Evolutionary conservation across 2,888 invertebrate species (phyloP).

Genomic region (Miltochrista miniata): DNA sequence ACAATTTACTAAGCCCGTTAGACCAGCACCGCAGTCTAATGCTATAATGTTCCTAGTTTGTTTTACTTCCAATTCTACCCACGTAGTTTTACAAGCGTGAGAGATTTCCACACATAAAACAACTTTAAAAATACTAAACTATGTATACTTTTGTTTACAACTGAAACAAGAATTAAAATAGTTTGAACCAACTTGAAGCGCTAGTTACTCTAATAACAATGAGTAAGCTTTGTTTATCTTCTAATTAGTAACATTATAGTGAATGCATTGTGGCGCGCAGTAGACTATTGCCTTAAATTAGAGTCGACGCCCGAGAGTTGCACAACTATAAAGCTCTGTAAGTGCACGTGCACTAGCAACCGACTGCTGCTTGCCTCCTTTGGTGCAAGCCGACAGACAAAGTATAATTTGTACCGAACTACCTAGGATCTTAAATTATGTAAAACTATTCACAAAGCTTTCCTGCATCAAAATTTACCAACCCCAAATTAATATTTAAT

Average conservation of each 20-base stretch:
- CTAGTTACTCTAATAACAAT: slow-evolving; percentile 13
- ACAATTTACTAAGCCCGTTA: too few relatives aligned
- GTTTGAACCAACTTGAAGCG: background rate
- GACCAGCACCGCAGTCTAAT: too few relatives aligned
- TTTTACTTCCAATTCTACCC: too few relatives aligned
- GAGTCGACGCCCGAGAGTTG: slow-evolving; percentile 12
- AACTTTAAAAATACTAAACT: background rate
- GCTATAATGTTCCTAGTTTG: too few relatives aligned
- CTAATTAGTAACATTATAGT: slow-evolving; percentile 27
- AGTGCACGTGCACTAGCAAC: slow-evolving; percentile 8
- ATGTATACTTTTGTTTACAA: too few relatives aligned
- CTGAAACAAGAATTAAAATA: too few relatives aligned
- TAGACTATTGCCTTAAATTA: slow-evolving; percentile 3
- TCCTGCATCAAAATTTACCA: too few relatives aligned
- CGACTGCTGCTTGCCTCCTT: slow-evolving; percentile 1
- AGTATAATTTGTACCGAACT: slow-evolving; percentile 4
- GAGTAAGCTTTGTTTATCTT: slow-evolving; percentile 21
- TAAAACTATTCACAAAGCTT: too few relatives aligned
- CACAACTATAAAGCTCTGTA: slow-evolving; percentile 15
- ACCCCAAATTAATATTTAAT: too few relatives aligned
- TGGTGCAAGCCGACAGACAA: slow-evolving; percentile 13
- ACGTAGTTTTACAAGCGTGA: too few relatives aligned
- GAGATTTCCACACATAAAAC: too few relatives aligned
- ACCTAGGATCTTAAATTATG: too few relatives aligned
- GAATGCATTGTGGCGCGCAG: slow-evolving; percentile 19